These are phyloP conservation scores for Ciconia stormi DNA, from an alignment of 2,113 vertebrate genomes.

Conservation along the genomic window DNA sequence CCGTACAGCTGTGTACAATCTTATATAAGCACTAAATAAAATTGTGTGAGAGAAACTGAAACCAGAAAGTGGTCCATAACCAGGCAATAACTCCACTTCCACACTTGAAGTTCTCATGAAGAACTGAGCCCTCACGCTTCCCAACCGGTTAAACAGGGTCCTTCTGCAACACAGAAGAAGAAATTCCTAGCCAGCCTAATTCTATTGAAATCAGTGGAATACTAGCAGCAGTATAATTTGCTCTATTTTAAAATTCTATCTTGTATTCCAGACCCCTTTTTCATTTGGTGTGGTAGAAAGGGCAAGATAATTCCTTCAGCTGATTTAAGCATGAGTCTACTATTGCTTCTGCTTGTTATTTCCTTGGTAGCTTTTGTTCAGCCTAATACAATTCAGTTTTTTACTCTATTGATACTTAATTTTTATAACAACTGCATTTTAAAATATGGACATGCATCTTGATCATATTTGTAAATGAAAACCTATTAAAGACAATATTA, in stretches of 20 bases:
- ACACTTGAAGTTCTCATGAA: background rate
- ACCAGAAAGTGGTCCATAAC: background rate
- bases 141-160: background rate
- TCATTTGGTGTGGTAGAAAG: background rate
- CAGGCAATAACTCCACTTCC: background rate
- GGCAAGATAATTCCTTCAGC: background rate
- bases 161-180: background rate
- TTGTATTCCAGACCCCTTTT: background rate
- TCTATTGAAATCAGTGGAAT: background rate
- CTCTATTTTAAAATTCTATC: background rate
- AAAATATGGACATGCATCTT: background rate
- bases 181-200: background rate
- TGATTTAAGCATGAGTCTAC: background rate
- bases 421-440: background rate
- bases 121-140: background rate
- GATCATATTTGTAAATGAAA: background rate
- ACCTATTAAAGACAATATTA: background rate
- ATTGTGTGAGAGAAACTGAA: background rate
- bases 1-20: background rate
- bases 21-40: background rate
- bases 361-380: background rate
- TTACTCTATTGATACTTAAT: background rate
- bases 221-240: background rate
- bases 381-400: background rate
- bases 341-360: background rate